Conservation (phyloP, 2,888 invertebrate genomes). For the Craniophora ligustri region DNA sequence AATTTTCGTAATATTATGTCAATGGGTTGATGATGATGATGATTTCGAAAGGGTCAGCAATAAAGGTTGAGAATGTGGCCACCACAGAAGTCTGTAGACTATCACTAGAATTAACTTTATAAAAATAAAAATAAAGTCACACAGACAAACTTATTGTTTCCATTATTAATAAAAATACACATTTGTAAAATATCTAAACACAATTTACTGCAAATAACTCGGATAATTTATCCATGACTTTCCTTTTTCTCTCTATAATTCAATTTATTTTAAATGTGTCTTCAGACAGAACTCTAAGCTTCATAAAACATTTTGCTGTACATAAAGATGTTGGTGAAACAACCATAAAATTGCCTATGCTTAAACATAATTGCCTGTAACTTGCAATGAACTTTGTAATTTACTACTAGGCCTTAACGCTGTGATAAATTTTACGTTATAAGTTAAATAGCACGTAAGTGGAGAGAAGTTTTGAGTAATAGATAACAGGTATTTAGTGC, state of each 20-base stretch:
- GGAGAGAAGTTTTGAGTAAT: background rate
- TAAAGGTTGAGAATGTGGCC: too few species aligned
- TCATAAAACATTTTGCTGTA: slow-evolving; percentile 15
- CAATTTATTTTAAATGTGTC: background rate
- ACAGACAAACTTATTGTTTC: too few species aligned
- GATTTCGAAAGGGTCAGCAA: too few species aligned
- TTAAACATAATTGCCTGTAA: slow-evolving; percentile 51
- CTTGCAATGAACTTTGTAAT: slow-evolving; percentile 54
- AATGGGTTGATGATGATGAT: too few species aligned
- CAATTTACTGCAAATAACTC: too few species aligned
- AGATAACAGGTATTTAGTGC: background rate
- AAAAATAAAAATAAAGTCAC: too few species aligned
- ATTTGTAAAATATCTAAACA: too few species aligned
- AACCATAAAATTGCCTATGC: slow-evolving; percentile 53
- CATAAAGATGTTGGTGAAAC: slow-evolving; percentile 50
- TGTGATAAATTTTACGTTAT: slow-evolving; percentile 32
- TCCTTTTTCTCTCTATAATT: background rate
- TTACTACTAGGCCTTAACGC: slow-evolving; percentile 35
- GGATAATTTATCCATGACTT: too few species aligned
- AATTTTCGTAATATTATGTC: too few species aligned
- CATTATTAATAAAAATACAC: too few species aligned
- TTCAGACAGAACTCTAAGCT: background rate
- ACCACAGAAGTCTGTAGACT: too few species aligned
- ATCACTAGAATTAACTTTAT: too few species aligned
- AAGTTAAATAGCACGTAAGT: slow-evolving; percentile 1